Conservation (phyloP, 35 echinoderm and acorn worm genomes). For the Lytechinus pictus region DNA sequence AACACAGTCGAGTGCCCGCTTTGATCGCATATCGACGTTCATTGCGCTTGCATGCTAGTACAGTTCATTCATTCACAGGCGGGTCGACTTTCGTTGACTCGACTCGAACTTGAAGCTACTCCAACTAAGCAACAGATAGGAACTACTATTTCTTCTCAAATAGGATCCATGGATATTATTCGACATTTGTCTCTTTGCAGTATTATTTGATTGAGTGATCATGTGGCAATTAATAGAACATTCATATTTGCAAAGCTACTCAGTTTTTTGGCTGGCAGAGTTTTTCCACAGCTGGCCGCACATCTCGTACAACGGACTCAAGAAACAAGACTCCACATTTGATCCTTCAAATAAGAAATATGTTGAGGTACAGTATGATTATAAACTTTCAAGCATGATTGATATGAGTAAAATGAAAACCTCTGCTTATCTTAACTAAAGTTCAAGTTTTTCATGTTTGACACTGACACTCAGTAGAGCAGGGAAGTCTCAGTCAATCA, state of each 20-base stretch:
- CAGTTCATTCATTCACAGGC: too few species aligned
- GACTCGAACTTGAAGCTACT: too few species aligned
- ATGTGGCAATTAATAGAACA: slow-evolving; percentile 56
- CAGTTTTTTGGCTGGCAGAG: slow-evolving; percentile 52
- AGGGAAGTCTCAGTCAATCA: too few species aligned
- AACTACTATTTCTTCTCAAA: neutral
- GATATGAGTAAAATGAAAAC: neutral
- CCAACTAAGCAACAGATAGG: neutral
- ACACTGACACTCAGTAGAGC: too few species aligned
- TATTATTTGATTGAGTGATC: neutral
- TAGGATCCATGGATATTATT: neutral
- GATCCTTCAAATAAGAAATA: slow-evolving; percentile 40
- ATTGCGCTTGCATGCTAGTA: too few species aligned
- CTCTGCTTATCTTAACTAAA: neutral
- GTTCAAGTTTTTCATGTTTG: too few species aligned
- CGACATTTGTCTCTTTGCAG: neutral
- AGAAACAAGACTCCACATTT: slow-evolving; percentile 42
- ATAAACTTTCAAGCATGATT: neutral
- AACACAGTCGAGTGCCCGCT: too few species aligned
- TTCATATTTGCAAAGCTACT: slow-evolving; percentile 46
- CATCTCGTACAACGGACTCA: slow-evolving; percentile 47
- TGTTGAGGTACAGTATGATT: slow-evolving; percentile 39
- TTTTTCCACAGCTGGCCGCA: slow-evolving; percentile 67
- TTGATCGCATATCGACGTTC: too few species aligned
- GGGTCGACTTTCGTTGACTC: too few species aligned